phyloP scores from a whole-genome alignment of 2,888 invertebrate genomes.

The Epiblema foenella region DNA sequence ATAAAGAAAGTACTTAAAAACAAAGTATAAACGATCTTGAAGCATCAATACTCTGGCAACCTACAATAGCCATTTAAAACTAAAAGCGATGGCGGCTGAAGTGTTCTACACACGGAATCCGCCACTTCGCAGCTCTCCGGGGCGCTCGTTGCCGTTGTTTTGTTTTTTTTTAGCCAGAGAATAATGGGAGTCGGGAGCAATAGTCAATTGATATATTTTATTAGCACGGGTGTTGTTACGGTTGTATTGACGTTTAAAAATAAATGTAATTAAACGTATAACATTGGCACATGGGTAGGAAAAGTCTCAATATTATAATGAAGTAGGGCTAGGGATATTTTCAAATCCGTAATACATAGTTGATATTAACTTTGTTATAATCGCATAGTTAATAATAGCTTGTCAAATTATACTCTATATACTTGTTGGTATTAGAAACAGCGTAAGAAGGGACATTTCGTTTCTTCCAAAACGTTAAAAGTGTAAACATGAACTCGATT shows the following conservation, averaged over 20 bases:
- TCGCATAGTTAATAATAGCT: too few relatives aligned
- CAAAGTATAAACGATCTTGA: slow-evolving; percentile 13
- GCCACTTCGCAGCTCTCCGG: slow-evolving; percentile 40
- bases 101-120: slow-evolving; percentile 44
- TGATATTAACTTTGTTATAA: too few relatives aligned
- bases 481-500: too few relatives aligned
- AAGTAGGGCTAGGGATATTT: too few relatives aligned
- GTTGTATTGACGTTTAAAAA: not conserved
- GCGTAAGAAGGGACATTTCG: too few relatives aligned
- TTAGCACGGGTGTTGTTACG: not conserved
- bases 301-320: too few relatives aligned
- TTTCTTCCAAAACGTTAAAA: too few relatives aligned
- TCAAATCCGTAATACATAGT: too few relatives aligned
- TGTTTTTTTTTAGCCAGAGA: slow-evolving; percentile 22
- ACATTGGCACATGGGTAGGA: too few relatives aligned
- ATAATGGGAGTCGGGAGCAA: slow-evolving; percentile 9
- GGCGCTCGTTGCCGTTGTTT: slow-evolving; percentile 18
- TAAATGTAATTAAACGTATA: too few relatives aligned
- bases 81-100: slow-evolving; percentile 41
- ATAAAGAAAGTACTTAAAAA: not conserved
- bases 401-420: too few relatives aligned
- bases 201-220: slow-evolving; percentile 19
- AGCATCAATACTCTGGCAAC: slow-evolving; percentile 37
- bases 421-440: too few relatives aligned
- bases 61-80: slow-evolving; percentile 40